Percentiles rank a stretch among this genome's conserved stretches.
phyloP scores from a whole-genome alignment of 2,113 vertebrate genomes.

The Coptodon rendalli region DNA sequence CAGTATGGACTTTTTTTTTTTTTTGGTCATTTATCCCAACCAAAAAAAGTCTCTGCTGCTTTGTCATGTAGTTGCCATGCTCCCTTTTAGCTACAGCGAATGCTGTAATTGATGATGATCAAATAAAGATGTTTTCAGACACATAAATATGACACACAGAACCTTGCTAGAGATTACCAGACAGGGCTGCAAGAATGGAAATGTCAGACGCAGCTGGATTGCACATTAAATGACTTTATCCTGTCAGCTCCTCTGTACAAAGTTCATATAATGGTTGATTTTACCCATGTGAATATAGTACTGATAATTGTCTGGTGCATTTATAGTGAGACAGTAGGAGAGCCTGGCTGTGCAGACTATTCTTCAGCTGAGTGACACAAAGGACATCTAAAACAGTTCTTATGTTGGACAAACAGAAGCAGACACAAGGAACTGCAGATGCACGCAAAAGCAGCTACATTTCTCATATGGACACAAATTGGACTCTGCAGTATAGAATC shows the following conservation, averaged over 20 bases:
- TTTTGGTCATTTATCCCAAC: neutral
- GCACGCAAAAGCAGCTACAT: neutral
- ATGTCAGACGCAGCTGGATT: neutral
- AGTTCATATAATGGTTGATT: neutral
- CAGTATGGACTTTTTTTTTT: neutral
- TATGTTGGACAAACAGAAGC: neutral
- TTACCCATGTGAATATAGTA: neutral
- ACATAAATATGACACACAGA: neutral
- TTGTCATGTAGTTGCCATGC: neutral
- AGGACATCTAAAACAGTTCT: neutral
- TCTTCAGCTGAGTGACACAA: neutral
- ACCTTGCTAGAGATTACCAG: neutral
- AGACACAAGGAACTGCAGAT: neutral
- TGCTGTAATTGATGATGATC: rapidly evolving
- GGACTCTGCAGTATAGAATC: neutral
- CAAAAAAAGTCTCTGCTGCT: neutral
- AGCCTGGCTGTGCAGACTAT: rapidly evolving
- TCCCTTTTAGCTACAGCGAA: neutral
- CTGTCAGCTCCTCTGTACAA: neutral
- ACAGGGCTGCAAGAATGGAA: rapidly evolving
- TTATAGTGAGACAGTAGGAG: neutral
- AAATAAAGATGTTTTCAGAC: neutral
- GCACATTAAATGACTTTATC: neutral
- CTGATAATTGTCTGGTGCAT: neutral
- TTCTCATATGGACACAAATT: neutral